Evolutionary conservation across 1,140 invertebrate genomes (phyloP), one percentile per base, ranked within the genome.

Genomic region (Ips typographus): DNA sequence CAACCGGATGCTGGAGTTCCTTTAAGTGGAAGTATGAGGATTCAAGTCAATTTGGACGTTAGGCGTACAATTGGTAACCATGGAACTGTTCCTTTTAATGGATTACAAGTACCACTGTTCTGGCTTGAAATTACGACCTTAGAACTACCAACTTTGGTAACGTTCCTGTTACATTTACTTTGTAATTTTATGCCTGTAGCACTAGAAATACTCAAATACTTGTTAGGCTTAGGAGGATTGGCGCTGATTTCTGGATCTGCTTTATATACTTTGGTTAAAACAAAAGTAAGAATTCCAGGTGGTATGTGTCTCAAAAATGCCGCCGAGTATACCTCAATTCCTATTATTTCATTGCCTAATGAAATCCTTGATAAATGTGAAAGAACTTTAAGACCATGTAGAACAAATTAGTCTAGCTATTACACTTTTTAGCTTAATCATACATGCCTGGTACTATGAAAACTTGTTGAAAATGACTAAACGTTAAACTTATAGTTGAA

Each of bases 31-130:
- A 81, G 82, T 40, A 84, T 89, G 7, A 85, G 85, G 8, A 74
- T 91, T 36, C 90, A 92, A 78, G 82, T 88, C 41, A 92, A 90
- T 77, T 78, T 91, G n/a, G 80, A 88, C 2, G 83, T 90, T 71
- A 78, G 83, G 2, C 75, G 86, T 4, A 84, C 86, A 0, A 80
- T 72, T 7, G 86, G 84, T 61, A 89, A 87, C 74, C 71, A 75
- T 0, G 78, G 81, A 49, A 83, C 87, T 38, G 76, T 73, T 2
- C 78, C 80, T 7, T 91, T 90, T 73, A 86, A 88, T 70, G 81
- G 84, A 58, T 75, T 88, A 38, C 82, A 84, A 0, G 53, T 92
- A 41, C 90, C 90, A 0, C 76, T 91, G 7, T 84, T 88, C 2
- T 90, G 89, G 86, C 77, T 85, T 0, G 86, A 89, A 78, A 78